Evolutionary conservation across 2,113 vertebrate species (phyloP).

Genomic region (Chauna torquata): DNA sequence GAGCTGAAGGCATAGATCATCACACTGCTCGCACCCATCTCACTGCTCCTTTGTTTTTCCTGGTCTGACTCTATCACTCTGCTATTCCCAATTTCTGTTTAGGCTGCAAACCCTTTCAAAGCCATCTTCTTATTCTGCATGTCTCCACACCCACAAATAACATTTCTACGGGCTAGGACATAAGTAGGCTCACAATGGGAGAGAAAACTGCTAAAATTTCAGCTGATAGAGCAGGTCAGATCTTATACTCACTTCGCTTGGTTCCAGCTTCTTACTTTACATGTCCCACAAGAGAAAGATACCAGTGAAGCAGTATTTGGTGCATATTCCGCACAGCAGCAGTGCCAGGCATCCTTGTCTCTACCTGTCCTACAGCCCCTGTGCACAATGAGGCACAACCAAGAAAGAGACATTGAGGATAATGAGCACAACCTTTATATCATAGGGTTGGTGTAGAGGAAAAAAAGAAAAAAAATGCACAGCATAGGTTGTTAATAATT

Average conservation of each 20-base stretch:
- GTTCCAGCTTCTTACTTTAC: not conserved
- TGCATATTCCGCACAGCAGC: not conserved
- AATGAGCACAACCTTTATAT: not conserved
- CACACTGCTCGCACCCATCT: not conserved
- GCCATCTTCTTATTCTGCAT: not conserved
- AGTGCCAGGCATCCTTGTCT: not conserved
- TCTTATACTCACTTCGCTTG: not conserved
- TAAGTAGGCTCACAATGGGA: not conserved
- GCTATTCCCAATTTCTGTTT: not conserved
- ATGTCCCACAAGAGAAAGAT: not conserved
- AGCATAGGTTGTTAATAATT: not conserved
- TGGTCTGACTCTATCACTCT: fast-evolving
- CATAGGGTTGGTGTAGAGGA: not conserved
- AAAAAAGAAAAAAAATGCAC: not conserved
- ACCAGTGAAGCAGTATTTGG: not conserved
- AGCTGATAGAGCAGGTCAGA: not conserved
- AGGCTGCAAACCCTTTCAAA: not conserved
- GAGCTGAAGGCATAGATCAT: not conserved
- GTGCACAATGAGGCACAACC: not conserved
- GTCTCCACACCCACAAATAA: not conserved
- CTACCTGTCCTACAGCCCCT: not conserved
- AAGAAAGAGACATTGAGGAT: not conserved
- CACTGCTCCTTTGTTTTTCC: not conserved
- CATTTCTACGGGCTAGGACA: not conserved
- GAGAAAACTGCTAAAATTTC: not conserved